Conservation (phyloP, 2,797 vertebrate species). For the Champsocephalus gunnari region DNA sequence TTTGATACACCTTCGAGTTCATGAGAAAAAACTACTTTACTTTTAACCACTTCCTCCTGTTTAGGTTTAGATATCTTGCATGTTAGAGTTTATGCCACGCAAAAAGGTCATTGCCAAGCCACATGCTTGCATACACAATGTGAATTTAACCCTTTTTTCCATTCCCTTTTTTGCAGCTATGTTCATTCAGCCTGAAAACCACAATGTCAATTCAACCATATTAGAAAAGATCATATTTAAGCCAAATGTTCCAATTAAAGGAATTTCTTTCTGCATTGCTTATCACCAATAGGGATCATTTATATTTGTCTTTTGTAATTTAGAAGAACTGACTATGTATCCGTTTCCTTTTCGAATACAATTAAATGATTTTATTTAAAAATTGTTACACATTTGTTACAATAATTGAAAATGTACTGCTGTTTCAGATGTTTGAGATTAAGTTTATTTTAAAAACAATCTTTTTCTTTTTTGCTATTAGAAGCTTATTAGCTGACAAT, state of each 20-base stretch:
- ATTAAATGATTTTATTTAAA: neutral
- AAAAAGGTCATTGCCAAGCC: constrained; percentile 57
- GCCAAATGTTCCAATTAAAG: neutral
- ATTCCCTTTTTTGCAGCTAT: constrained; percentile 3
- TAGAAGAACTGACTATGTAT: neutral
- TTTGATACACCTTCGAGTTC: neutral
- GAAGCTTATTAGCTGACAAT: too few relatives aligned
- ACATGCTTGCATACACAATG: neutral
- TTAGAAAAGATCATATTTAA: neutral
- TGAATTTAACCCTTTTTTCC: constrained; percentile 21
- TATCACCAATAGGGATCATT: neutral
- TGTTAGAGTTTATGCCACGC: constrained; percentile 14
- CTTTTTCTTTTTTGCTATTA: too few relatives aligned
- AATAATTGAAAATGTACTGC: neutral
- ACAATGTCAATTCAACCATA: constrained; percentile 24
- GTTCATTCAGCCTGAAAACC: constrained; percentile 29
- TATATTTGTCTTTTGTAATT: neutral
- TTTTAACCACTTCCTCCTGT: constrained; percentile 48
- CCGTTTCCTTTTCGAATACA: neutral
- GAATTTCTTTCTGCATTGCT: neutral
- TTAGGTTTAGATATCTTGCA: constrained; percentile 20
- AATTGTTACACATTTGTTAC: neutral
- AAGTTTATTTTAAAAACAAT: too few relatives aligned
- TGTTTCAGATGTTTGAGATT: too few relatives aligned
- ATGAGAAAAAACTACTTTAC: constrained; percentile 8